Conservation (phyloP, 2,797 vertebrate genomes). For the Spea hammondii region DNA sequence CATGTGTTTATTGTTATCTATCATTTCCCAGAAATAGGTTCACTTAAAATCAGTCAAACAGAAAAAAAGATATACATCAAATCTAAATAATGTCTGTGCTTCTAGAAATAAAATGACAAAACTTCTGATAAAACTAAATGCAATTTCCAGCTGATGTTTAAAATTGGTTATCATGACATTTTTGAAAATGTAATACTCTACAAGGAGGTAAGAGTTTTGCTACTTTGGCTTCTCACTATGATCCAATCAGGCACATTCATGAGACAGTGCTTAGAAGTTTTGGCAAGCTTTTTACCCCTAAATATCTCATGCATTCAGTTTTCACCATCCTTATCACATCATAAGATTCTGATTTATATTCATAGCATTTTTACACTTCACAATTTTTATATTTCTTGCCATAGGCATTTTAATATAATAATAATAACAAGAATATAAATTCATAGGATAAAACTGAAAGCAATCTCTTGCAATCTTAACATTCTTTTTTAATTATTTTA, state of each 20-base stretch:
- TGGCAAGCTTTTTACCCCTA: slow-evolving; percentile 50
- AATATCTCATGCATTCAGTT: slow-evolving; percentile 51
- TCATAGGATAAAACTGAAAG: slow-evolving; percentile 31
- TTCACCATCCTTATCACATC: slow-evolving; percentile 48
- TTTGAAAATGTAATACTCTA: slow-evolving; percentile 51
- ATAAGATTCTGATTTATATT: slow-evolving; percentile 53
- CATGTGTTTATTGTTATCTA: slow-evolving; percentile 52
- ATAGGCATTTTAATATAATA: slow-evolving; percentile 43
- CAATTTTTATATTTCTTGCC: slow-evolving; percentile 52
- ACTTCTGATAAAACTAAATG: slow-evolving; percentile 50
- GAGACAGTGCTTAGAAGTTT: slow-evolving; percentile 50
- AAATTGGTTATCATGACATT: slow-evolving; percentile 54
- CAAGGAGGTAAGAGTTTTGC: slow-evolving; percentile 48
- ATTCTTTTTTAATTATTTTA: slow-evolving; percentile 39
- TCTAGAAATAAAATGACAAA: slow-evolving; percentile 47
- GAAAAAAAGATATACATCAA: slow-evolving; percentile 53
- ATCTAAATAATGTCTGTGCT: slow-evolving; percentile 50
- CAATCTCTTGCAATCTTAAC: slow-evolving; percentile 36
- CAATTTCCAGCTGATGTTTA: slow-evolving; percentile 53
- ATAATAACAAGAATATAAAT: slow-evolving; percentile 33
- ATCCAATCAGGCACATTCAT: slow-evolving; percentile 45
- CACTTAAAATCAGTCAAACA: slow-evolving; percentile 53
- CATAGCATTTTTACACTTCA: slow-evolving; percentile 53
- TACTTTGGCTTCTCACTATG: slow-evolving; percentile 48
- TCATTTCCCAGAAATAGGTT: slow-evolving; percentile 51